These are phyloP conservation scores for Ostrea edulis DNA, from an alignment of 1,140 invertebrate species.

Conservation along the genomic window DNA sequence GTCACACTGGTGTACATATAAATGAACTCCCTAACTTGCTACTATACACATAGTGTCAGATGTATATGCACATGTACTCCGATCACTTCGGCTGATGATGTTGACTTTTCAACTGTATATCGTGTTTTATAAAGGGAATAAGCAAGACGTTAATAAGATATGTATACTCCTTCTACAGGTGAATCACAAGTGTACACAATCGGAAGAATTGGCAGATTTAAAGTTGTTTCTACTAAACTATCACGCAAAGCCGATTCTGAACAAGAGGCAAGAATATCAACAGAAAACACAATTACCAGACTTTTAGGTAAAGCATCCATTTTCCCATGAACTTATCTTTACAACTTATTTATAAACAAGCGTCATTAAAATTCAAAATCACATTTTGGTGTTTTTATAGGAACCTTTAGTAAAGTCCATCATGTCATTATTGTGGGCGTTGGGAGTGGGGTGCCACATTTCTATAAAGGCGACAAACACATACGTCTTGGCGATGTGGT, in stretches of 20 bases:
- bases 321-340: background rate
- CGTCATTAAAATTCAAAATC: background rate
- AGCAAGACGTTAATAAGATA: background rate
- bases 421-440: conserved; percentile 98
- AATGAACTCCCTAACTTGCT: too few species aligned
- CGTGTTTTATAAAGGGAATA: background rate
- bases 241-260: conserved; percentile 80
- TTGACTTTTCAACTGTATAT: too few species aligned
- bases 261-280: conserved; percentile 65
- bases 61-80: too few species aligned
- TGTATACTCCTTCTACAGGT: conserved; percentile 82
- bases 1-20: too few species aligned
- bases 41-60: too few species aligned
- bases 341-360: background rate
- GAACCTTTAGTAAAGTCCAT: conserved; percentile 71
- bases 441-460: conserved; percentile 98
- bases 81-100: too few species aligned
- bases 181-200: conserved; percentile 99
- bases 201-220: conserved; percentile 96
- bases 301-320: conserved; percentile 68
- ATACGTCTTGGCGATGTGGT: conserved; percentile 97
- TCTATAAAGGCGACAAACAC: conserved; percentile 95
- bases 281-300: conserved; percentile 74
- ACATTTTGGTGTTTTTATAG: conserved; percentile 57
- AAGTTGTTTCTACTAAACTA: conserved; percentile 97